Conservation (phyloP, 1,140 invertebrate genomes). For the Mya arenaria region DNA sequence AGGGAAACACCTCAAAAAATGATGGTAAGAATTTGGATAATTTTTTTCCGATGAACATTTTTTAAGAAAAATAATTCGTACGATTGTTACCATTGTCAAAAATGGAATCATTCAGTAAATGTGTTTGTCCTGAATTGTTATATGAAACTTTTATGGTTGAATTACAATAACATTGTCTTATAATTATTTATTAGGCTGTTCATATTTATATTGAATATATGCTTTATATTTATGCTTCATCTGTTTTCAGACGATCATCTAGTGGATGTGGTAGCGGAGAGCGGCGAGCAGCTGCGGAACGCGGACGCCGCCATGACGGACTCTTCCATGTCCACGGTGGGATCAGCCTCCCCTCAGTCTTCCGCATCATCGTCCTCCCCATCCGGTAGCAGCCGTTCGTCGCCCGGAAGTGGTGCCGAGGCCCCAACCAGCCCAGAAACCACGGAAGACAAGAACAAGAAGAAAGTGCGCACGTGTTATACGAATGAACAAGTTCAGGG, state of each 20-base stretch:
- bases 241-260: conserved; percentile 20
- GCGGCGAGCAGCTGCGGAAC: conserved; percentile 1
- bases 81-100: no score
- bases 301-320: conserved; percentile 42
- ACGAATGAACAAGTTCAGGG: conserved; percentile 64
- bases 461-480: conserved; percentile 68
- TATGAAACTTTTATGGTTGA: background rate
- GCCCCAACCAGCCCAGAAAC: conserved; percentile 20
- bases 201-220: background rate
- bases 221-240: no score
- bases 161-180: background rate
- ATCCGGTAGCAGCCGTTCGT: conserved; percentile 42
- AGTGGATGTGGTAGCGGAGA: conserved; percentile 28
- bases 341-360: conserved; percentile 50
- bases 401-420: background rate
- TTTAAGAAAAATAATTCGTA: no score
- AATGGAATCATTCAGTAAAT: no score
- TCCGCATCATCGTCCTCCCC: conserved; percentile 50
- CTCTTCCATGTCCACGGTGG: conserved; percentile 58
- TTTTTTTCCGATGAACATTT: no score
- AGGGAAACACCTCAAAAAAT: background rate
- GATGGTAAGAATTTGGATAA: no score
- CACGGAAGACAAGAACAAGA: conserved; percentile 2
- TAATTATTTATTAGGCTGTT: background rate
- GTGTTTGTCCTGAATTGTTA: background rate